These are phyloP conservation scores for Temnopleurus reevesii DNA, from an alignment of 53 echinoderm and acorn worm genomes.

Conservation along the genomic window DNA sequence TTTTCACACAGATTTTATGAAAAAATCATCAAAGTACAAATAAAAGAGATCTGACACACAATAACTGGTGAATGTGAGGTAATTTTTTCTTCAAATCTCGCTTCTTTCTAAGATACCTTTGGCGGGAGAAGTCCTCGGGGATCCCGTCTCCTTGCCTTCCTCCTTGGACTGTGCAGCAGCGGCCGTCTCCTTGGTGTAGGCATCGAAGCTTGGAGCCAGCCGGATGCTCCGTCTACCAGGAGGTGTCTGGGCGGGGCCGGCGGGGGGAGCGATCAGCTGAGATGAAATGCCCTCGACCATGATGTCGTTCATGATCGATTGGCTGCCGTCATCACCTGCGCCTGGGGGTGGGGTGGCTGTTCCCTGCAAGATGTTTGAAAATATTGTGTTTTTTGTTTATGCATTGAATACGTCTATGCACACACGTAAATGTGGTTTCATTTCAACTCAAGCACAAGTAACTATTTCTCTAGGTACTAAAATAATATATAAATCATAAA, in stretches of 20 bases:
- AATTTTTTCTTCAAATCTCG: no score
- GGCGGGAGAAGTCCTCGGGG: not conserved
- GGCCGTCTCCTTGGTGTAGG: conserved; percentile 69
- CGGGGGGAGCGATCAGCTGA: conserved; percentile 75
- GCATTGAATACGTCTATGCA: no score
- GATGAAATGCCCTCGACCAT: conserved; percentile 82
- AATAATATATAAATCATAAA: no score
- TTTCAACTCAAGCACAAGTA: no score
- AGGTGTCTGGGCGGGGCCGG: conserved; percentile 69
- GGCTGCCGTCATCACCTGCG: not conserved
- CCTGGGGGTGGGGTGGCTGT: not conserved
- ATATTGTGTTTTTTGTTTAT: no score
- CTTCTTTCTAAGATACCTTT: not conserved
- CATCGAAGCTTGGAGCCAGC: conserved; percentile 95
- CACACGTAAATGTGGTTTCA: no score
- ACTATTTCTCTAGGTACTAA: no score
- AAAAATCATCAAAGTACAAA: no score
- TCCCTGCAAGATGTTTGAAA: not conserved
- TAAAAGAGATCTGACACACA: no score
- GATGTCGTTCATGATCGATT: conserved; percentile 13
- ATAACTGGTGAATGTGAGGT: no score
- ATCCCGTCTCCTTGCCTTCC: not conserved
- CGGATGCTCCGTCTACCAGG: conserved; percentile 86
- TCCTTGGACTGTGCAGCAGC: not conserved
- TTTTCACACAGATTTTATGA: no score